A percentile compares a stretch with the other conserved stretches of the same genome.
Evolutionary conservation across 2,113 vertebrate species (phyloP).

Genomic region (Prinia subflava): DNA sequence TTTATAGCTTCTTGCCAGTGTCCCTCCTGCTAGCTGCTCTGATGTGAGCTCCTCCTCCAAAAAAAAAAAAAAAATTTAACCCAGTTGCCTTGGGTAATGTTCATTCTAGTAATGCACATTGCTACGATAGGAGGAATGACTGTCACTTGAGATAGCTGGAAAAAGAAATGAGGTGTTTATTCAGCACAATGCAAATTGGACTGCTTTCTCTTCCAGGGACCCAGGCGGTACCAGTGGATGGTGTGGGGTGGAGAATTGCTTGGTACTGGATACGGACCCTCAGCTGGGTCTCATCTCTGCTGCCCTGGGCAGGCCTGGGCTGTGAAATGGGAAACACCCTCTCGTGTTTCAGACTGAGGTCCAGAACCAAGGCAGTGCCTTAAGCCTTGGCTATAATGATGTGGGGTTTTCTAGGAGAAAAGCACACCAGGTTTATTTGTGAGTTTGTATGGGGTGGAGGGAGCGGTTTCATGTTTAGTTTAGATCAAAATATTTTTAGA

Average conservation of each 20-base stretch:
- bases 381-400: background rate
- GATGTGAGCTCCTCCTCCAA: background rate
- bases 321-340: background rate
- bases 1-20: background rate
- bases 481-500: background rate
- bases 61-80: background rate
- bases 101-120: background rate
- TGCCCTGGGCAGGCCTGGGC: background rate
- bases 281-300: background rate
- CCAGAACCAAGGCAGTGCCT: background rate
- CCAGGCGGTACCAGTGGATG: background rate
- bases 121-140: background rate
- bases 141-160: constrained; percentile 8
- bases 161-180: constrained; percentile 9
- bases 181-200: background rate
- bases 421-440: rapidly evolving
- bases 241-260: background rate
- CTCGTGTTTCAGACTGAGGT: background rate
- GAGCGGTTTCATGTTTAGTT: background rate
- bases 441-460: background rate
- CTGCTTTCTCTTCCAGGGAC: background rate
- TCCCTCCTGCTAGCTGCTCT: background rate
- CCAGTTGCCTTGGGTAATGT: constrained; percentile 1
- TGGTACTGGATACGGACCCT: background rate
- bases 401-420: background rate